phyloP scores from a whole-genome alignment of 2,113 vertebrate genomes.

The Ctenomys sociabilis region DNA sequence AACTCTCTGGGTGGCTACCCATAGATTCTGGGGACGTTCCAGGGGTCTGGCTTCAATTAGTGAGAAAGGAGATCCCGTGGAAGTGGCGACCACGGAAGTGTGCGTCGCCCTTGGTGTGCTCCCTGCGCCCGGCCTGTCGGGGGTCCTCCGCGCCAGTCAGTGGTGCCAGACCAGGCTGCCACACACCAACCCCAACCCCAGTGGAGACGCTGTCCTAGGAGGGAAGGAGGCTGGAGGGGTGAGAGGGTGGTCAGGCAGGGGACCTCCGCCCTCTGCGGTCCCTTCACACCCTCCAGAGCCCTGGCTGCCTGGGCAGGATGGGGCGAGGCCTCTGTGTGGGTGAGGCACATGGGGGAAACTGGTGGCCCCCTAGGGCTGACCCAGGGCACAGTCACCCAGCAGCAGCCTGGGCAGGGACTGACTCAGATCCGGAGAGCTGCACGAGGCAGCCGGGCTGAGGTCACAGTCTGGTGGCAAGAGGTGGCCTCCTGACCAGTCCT shows the following conservation, averaged over 20 bases:
- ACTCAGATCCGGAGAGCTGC: slow-evolving; percentile 76
- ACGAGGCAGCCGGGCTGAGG: slow-evolving; percentile 69
- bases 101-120: background rate
- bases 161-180: background rate
- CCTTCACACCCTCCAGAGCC: background rate
- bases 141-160: background rate
- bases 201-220: background rate
- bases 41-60: background rate
- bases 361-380: slow-evolving; percentile 67
- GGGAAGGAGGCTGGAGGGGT: background rate
- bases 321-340: slow-evolving; percentile 53
- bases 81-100: background rate
- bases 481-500: slow-evolving; percentile 73
- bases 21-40: background rate
- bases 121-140: background rate
- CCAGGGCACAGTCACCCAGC: slow-evolving; percentile 54
- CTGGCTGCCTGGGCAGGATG: background rate
- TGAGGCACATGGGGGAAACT: slow-evolving; percentile 16
- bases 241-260: background rate
- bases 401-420: slow-evolving; percentile 64
- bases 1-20: background rate
- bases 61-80: background rate
- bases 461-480: slow-evolving; percentile 80
- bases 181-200: background rate
- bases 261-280: slow-evolving; percentile 10